Evolutionary conservation across 2,113 vertebrate species (phyloP).

Genomic region (Chrysochloris asiatica): DNA sequence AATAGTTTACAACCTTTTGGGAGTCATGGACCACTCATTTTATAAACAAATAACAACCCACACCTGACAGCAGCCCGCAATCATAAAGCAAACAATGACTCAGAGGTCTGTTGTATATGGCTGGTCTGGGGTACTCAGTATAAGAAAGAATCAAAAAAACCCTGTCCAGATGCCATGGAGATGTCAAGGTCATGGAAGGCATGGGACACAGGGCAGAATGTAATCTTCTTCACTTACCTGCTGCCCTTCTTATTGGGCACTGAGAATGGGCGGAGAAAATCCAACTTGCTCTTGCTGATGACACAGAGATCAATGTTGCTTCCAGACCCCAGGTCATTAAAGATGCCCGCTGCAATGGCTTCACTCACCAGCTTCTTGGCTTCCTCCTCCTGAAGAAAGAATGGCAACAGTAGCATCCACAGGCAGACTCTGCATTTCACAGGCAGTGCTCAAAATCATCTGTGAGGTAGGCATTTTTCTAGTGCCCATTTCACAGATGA

Average conservation of each 20-base stretch:
- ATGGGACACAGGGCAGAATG: background rate
- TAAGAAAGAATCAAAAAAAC: background rate
- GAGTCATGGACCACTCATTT: background rate
- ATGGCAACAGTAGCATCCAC: background rate
- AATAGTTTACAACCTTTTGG: background rate
- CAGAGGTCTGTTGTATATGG: background rate
- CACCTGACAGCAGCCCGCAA: background rate
- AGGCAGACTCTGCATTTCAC: fast-evolving
- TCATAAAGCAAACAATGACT: background rate
- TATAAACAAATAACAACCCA: background rate
- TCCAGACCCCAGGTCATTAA: conserved; percentile 96
- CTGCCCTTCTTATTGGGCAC: conserved; percentile 96
- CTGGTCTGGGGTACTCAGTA: background rate
- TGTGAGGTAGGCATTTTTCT: background rate
- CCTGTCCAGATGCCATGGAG: background rate
- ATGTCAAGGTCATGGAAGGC: background rate
- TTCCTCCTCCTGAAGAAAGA: conserved; percentile 89
- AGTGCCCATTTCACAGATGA: too few species aligned
- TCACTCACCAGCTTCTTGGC: conserved; percentile 95
- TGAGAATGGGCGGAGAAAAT: conserved; percentile 93
- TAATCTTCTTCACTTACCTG: conserved; percentile 89
- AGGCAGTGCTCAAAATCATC: background rate
- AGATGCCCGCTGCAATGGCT: conserved; percentile 96
- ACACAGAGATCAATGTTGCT: conserved; percentile 98
- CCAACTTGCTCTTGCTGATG: conserved; percentile 94